phyloP scores from a whole-genome alignment of 2,113 vertebrate species.

The Canis aureus region DNA sequence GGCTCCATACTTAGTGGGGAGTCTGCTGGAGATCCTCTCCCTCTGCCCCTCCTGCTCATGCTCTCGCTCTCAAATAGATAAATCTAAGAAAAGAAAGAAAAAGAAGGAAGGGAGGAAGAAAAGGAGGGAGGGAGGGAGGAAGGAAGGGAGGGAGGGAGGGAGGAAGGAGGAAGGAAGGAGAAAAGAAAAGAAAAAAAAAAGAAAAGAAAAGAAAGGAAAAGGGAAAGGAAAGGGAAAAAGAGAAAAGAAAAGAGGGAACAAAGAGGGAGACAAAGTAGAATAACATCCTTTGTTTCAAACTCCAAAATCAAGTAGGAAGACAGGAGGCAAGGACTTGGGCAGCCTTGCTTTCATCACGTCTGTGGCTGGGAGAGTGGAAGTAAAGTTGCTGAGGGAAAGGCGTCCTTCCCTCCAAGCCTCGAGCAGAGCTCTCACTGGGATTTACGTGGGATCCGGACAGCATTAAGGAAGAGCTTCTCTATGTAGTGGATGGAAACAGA shows the following conservation, averaged over 20 bases:
- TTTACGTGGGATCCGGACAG: not conserved
- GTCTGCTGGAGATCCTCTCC: not conserved
- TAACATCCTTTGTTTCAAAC: not conserved
- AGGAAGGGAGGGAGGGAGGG: not conserved
- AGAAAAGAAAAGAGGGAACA: not conserved
- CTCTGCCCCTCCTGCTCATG: not conserved
- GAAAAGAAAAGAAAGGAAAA: too few species aligned
- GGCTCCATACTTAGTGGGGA: not conserved
- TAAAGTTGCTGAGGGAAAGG: not conserved
- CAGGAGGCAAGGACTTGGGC: not conserved
- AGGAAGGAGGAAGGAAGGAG: too few species aligned
- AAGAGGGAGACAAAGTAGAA: not conserved
- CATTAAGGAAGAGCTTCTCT: not conserved
- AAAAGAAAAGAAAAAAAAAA: too few species aligned
- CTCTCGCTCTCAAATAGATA: not conserved
- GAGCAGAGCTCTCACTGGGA: not conserved
- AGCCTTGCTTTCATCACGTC: not conserved
- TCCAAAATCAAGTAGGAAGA: not conserved
- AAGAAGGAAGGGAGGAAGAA: not conserved
- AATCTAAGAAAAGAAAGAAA: not conserved
- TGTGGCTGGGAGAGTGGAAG: not conserved
- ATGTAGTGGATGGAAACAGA: not conserved
- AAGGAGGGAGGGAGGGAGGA: not conserved
- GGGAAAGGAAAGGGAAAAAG: not conserved
- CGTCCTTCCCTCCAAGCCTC: not conserved